Percentiles rank a stretch among this genome's conserved stretches.
phyloP scores from a whole-genome alignment of 2,113 vertebrate genomes.

The Phyllostomus hastatus region DNA sequence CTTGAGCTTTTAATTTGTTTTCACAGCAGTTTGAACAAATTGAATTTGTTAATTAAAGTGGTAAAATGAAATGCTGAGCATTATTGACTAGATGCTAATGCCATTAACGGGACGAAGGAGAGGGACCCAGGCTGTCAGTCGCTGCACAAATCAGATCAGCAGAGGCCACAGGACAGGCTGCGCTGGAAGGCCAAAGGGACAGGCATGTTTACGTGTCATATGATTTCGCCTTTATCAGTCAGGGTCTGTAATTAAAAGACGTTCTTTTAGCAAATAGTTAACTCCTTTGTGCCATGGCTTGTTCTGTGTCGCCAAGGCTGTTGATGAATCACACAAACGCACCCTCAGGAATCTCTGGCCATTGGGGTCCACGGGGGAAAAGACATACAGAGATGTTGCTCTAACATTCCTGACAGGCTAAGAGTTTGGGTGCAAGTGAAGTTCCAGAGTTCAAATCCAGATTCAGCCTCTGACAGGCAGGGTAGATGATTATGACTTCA shows the following conservation, averaged over 20 bases:
- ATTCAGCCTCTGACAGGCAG: background rate
- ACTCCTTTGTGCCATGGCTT: constrained; percentile 42
- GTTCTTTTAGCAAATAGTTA: constrained; percentile 54
- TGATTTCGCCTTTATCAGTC: constrained; percentile 81
- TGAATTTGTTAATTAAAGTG: constrained; percentile 99
- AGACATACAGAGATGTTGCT: background rate
- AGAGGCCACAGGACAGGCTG: constrained; percentile 83
- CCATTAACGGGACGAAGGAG: constrained; percentile 91
- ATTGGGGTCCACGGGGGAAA: background rate
- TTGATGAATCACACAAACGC: background rate
- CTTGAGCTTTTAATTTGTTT: constrained; percentile 99
- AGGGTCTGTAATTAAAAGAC: constrained; percentile 78
- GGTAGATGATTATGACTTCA: background rate
- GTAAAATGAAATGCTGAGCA: constrained; percentile 99
- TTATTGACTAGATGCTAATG: constrained; percentile 99
- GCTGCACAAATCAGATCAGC: constrained; percentile 94
- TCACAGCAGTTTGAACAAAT: constrained; percentile 99
- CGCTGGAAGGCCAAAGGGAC: constrained; percentile 82
- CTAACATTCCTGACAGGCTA: background rate
- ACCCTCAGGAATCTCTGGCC: background rate
- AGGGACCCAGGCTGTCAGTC: constrained; percentile 91
- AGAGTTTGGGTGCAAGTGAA: background rate
- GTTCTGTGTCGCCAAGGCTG: background rate
- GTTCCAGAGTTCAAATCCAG: background rate
- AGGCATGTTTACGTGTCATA: constrained; percentile 79